Conservation (phyloP, 2,797 vertebrate genomes). For the Arnoldichthys spilopterus region DNA sequence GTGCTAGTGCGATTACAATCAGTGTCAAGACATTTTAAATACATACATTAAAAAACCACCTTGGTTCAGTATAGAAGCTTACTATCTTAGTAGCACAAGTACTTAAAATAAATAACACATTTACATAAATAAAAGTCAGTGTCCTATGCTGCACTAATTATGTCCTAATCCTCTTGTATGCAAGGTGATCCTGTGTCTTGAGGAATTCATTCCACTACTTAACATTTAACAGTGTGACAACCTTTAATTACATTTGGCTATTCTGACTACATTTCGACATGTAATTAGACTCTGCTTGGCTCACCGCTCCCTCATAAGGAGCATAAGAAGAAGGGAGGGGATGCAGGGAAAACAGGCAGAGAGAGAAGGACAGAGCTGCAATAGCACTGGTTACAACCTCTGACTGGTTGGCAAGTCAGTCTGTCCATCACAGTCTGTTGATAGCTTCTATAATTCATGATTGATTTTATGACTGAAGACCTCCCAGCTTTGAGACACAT, state of each 20-base stretch:
- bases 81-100: too few species aligned
- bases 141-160: not conserved
- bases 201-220: constrained; percentile 11
- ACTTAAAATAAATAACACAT: too few species aligned
- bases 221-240: constrained; percentile 4
- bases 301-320: constrained; percentile 28
- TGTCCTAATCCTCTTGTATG: not conserved
- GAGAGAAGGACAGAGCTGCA: not conserved
- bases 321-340: not conserved
- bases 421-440: too few species aligned
- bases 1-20: too few species aligned
- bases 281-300: constrained; percentile 30
- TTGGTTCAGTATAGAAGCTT: too few species aligned
- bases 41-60: too few species aligned
- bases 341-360: not conserved
- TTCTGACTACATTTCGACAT: constrained; percentile 37
- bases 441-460: not conserved
- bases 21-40: too few species aligned
- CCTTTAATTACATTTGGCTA: constrained; percentile 42
- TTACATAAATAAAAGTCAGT: not conserved
- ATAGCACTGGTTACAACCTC: not conserved
- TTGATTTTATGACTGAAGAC: not conserved
- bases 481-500: not conserved
- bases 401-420: not conserved
- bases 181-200: constrained; percentile 12